These are phyloP conservation scores for Episyrphus balteatus DNA, from an alignment of 1,140 invertebrate genomes.

Conservation along the genomic window DNA sequence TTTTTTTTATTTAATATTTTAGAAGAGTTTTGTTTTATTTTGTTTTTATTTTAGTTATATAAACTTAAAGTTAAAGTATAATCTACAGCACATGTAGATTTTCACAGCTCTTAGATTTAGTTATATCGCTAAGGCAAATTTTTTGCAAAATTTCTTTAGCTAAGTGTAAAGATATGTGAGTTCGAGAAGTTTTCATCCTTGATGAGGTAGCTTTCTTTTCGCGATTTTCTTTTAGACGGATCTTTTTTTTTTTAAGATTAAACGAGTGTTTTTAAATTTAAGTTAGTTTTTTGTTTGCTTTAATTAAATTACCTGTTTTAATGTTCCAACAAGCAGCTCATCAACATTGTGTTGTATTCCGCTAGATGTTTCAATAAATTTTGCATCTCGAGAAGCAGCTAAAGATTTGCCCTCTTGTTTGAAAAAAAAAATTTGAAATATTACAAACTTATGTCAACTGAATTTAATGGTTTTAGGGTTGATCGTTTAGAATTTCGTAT, in stretches of 20 bases:
- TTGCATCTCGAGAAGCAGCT: conserved; percentile 74
- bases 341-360: conserved; percentile 88
- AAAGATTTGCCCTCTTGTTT: conserved; percentile 70
- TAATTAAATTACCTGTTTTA: conserved; percentile 71
- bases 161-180: conserved; percentile 61
- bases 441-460: no score
- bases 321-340: conserved; percentile 74
- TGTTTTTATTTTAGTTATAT: conserved; percentile 3
- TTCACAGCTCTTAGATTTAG: conserved; percentile 82
- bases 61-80: conserved; percentile 26
- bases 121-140: conserved; percentile 74
- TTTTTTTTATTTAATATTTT: conserved; percentile 1
- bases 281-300: no score
- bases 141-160: conserved; percentile 71
- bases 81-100: conserved; percentile 71
- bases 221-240: conserved; percentile 60
- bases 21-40: conserved; percentile 1
- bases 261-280: no score
- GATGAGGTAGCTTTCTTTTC: conserved; percentile 54
- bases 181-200: conserved; percentile 50
- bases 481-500: background rate
- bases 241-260: no score
- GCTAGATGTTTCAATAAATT: conserved; percentile 86
- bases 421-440: no score
- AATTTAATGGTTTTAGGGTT: background rate